Percentiles rank a stretch among this genome's conserved stretches.
Conservation (phyloP, 1,140 invertebrate species). For the Chionoecetes opilio region DNA sequence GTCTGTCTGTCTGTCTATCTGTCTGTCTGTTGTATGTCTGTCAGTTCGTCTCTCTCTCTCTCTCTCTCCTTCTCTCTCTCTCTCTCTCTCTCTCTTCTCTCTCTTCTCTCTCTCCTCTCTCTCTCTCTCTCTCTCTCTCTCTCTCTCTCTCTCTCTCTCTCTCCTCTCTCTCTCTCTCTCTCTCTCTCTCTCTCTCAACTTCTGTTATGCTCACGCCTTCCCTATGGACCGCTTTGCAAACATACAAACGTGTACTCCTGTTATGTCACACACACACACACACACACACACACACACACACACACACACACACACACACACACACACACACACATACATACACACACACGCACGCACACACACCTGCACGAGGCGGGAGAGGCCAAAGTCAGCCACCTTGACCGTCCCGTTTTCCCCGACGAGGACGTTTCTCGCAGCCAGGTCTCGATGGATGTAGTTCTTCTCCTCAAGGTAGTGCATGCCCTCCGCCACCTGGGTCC, state of each 20-base stretch:
- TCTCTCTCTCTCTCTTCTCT: too few species aligned
- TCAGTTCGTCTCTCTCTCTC: too few species aligned
- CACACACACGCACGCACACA: conserved; percentile 19
- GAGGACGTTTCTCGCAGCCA: conserved; percentile 87
- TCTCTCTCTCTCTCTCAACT: not conserved
- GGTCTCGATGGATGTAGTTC: conserved; percentile 84
- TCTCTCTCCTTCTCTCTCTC: too few species aligned
- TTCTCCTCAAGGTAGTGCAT: conserved; percentile 82
- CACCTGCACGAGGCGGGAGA: conserved; percentile 84
- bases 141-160: conserved; percentile 9
- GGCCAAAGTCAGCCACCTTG: conserved; percentile 88
- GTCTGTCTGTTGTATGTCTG: too few species aligned
- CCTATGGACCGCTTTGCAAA: not conserved
- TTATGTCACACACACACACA: too few species aligned
- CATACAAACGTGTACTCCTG: too few species aligned
- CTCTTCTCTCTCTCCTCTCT: not conserved
- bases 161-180: conserved; percentile 9
- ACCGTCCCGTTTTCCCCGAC: conserved; percentile 86
- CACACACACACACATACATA: conserved; percentile 35
- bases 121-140: conserved; percentile 18
- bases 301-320: not conserved
- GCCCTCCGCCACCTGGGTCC: conserved; percentile 88
- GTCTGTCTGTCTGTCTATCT: too few species aligned
- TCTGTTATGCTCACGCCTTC: not conserved
- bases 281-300: not conserved